phyloP scores from a whole-genome alignment of 2,888 invertebrate genomes.

The Polyommatus iphigenia region DNA sequence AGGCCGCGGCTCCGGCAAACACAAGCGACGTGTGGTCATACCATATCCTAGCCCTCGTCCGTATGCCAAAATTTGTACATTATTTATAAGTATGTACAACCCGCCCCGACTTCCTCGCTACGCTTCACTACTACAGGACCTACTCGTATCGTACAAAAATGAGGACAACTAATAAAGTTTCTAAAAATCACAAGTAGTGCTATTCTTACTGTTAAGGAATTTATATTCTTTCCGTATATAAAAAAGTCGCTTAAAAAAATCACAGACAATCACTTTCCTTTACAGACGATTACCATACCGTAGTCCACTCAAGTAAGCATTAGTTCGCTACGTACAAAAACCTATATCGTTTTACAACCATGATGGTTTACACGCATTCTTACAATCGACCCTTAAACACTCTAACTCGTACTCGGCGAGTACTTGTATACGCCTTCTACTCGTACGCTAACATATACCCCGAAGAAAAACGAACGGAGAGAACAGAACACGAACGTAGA shows the following conservation, averaged over 20 bases:
- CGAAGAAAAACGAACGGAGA: constrained; percentile 31
- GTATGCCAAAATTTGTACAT: constrained; percentile 52
- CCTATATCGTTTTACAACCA: constrained; percentile 80
- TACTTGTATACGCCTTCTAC: constrained; percentile 56
- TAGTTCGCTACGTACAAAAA: constrained; percentile 77
- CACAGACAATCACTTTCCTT: constrained; percentile 81
- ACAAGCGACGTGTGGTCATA: constrained; percentile 68
- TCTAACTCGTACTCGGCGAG: constrained; percentile 57
- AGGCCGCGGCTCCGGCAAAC: constrained; percentile 54
- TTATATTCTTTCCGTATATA: constrained; percentile 74
- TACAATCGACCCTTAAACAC: constrained; percentile 56
- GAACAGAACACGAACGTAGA: constrained; percentile 21
- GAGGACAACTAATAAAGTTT: constrained; percentile 72
- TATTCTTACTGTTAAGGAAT: constrained; percentile 80
- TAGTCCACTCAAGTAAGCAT: constrained; percentile 74
- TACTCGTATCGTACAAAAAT: constrained; percentile 70
- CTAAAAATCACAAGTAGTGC: constrained; percentile 81
- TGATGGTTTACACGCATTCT: constrained; percentile 68
- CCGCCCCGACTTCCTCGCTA: constrained; percentile 59
- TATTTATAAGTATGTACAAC: constrained; percentile 66
- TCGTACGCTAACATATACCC: constrained; percentile 39
- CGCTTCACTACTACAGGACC: constrained; percentile 54
- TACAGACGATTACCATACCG: constrained; percentile 79
- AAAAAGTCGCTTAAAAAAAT: constrained; percentile 82
- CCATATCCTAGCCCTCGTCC: constrained; percentile 60